Conservation (phyloP, 2,888 invertebrate species). For the Muscina levida region DNA sequence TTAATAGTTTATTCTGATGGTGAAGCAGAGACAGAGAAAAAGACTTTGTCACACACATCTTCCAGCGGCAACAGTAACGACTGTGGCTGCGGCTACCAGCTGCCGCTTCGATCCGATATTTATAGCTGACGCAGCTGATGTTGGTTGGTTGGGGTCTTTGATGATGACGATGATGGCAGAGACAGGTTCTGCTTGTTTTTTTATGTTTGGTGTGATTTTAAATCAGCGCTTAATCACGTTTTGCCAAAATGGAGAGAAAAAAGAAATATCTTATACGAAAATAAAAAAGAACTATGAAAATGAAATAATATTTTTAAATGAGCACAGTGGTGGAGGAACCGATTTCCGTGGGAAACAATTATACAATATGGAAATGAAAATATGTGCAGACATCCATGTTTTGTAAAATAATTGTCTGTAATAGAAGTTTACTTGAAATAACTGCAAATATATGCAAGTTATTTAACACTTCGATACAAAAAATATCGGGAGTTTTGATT, state of each 20-base stretch:
- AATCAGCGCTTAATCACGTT: constrained; percentile 63
- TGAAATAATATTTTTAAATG: constrained; percentile 18
- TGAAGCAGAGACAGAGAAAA: background rate
- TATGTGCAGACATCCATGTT: no score
- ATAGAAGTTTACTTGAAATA: no score
- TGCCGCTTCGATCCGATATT: background rate
- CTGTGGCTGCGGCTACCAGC: constrained; percentile 5
- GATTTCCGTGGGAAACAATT: no score
- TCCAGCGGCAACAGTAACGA: background rate
- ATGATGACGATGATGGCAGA: constrained; percentile 21
- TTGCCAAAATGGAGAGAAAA: constrained; percentile 53
- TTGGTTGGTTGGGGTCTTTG: background rate
- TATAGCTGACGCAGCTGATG: background rate
- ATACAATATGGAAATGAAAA: no score
- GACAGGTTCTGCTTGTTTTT: constrained; percentile 63
- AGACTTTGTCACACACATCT: constrained; percentile 46
- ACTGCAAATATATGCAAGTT: no score
- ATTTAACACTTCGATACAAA: no score
- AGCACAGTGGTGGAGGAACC: no score
- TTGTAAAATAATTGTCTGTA: no score
- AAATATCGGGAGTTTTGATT: no score
- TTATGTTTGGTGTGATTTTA: constrained; percentile 42
- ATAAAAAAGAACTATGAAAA: constrained; percentile 28
- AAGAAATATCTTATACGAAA: no score
- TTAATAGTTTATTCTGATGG: constrained; percentile 32